Evolutionary conservation across 2,888 invertebrate genomes (phyloP).

Genomic region (Leucoma salicis): DNA sequence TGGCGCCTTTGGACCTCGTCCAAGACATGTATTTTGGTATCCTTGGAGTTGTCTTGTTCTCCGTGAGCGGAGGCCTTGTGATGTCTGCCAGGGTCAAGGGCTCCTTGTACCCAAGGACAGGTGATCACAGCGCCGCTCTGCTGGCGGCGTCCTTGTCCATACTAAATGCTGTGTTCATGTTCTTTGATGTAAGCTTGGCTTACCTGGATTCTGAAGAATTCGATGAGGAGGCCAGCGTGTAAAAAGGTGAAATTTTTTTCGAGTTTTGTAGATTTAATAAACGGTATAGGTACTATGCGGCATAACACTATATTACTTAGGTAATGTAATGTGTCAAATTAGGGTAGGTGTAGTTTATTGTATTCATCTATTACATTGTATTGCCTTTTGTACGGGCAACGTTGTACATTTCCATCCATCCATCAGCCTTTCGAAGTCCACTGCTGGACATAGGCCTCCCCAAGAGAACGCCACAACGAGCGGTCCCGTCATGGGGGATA

Average conservation of each 20-base stretch:
- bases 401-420: too few species aligned
- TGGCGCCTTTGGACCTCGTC: conserved; percentile 70
- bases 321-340: too few species aligned
- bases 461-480: too few species aligned
- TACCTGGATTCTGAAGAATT: conserved; percentile 73
- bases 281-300: neutral
- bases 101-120: conserved; percentile 53
- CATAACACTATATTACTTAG: too few species aligned
- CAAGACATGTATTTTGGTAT: conserved; percentile 74
- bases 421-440: too few species aligned
- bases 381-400: too few species aligned
- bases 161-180: conserved; percentile 57
- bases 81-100: conserved; percentile 48
- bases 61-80: conserved; percentile 58
- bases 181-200: conserved; percentile 67
- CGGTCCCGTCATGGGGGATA: too few species aligned
- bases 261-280: conserved; percentile 5
- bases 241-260: conserved; percentile 41
- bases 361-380: too few species aligned
- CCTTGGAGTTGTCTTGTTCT: conserved; percentile 59
- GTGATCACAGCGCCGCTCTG: conserved; percentile 52
- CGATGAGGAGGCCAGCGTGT: conserved; percentile 67
- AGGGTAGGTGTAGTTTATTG: too few species aligned
- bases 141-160: conserved; percentile 53
- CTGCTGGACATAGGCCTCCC: too few species aligned